These are phyloP conservation scores for Acanthurus lineatus DNA, from an alignment of 2,797 vertebrate species.

Conservation along the genomic window DNA sequence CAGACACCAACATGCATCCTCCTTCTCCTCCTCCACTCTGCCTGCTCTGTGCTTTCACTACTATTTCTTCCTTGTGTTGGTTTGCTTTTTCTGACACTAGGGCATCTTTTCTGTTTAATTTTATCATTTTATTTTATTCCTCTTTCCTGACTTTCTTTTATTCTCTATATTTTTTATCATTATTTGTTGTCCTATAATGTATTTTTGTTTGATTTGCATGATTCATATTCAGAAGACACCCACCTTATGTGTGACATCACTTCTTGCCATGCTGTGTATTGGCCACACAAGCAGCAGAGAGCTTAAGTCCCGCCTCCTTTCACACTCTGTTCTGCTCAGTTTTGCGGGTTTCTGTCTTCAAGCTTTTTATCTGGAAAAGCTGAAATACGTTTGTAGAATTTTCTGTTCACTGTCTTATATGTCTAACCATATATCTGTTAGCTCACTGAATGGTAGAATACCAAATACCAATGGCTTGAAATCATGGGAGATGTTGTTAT, in stretches of 20 bases:
- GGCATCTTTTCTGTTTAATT: neutral
- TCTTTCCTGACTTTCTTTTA: neutral
- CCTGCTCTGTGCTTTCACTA: slow-evolving; percentile 8
- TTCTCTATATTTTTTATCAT: neutral
- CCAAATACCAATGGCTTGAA: neutral
- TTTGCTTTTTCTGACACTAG: slow-evolving; percentile 3
- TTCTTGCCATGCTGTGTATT: neutral
- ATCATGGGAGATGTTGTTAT: neutral
- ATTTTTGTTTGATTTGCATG: neutral
- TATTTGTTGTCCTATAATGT: neutral
- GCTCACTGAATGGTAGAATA: neutral
- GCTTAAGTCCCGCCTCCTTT: neutral
- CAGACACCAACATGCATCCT: slow-evolving; percentile 44
- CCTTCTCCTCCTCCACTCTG: slow-evolving; percentile 23
- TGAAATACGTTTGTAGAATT: neutral
- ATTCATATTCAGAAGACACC: neutral
- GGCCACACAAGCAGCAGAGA: neutral
- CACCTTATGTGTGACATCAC: neutral
- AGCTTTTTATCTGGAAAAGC: too few relatives aligned
- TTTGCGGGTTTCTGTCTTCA: neutral
- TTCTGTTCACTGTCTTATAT: neutral
- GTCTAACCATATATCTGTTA: too few relatives aligned
- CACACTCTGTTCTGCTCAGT: neutral
- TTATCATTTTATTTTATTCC: neutral
- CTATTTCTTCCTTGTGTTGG: too few relatives aligned